A percentile compares a stretch with the other conserved stretches of the same genome.
These are phyloP conservation scores for Gouania willdenowi DNA, from an alignment of 2,797 vertebrate species.

Conservation along the genomic window DNA sequence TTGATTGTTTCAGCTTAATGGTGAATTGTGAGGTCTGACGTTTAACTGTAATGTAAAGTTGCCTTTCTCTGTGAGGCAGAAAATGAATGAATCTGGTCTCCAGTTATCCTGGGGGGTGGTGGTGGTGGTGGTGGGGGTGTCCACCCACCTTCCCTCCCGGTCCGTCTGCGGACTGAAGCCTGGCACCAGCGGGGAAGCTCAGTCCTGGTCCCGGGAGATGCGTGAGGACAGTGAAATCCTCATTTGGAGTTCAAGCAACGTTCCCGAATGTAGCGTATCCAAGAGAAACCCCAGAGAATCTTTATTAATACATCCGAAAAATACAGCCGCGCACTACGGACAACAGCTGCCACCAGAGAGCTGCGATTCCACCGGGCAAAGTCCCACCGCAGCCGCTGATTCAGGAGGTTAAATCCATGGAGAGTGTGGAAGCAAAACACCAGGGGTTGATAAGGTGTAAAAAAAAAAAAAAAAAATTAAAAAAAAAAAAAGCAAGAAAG, in stretches of 20 bases:
- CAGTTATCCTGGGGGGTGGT: slow-evolving; percentile 33
- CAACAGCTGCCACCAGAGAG: slow-evolving; percentile 41
- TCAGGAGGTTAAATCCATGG: slow-evolving; percentile 54
- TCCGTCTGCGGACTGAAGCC: too few relatives aligned
- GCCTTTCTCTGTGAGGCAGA: background rate
- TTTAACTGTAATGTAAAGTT: background rate
- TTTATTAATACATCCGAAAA: slow-evolving; percentile 69
- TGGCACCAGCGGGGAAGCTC: slow-evolving; percentile 18
- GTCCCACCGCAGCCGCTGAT: slow-evolving; percentile 45
- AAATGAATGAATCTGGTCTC: slow-evolving; percentile 37
- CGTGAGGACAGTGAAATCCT: slow-evolving; percentile 36
- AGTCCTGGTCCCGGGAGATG: slow-evolving; percentile 38
- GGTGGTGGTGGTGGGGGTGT: too few relatives aligned
- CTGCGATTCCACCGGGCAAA: slow-evolving; percentile 55
- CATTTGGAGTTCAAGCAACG: slow-evolving; percentile 39
- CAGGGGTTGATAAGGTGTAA: background rate
- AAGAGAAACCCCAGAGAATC: background rate
- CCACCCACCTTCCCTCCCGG: slow-evolving; percentile 46
- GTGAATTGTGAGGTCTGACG: background rate
- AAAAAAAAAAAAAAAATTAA: too few relatives aligned
- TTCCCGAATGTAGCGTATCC: slow-evolving; percentile 15
- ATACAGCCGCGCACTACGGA: slow-evolving; percentile 26
- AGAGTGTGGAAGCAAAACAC: slow-evolving; percentile 1
- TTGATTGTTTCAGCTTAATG: too few relatives aligned
- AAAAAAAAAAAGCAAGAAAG: too few relatives aligned